Base-by-base conservation (phyloP, 2,113 vertebrate genomes). In the Austrofundulus limnaeus region DNA sequence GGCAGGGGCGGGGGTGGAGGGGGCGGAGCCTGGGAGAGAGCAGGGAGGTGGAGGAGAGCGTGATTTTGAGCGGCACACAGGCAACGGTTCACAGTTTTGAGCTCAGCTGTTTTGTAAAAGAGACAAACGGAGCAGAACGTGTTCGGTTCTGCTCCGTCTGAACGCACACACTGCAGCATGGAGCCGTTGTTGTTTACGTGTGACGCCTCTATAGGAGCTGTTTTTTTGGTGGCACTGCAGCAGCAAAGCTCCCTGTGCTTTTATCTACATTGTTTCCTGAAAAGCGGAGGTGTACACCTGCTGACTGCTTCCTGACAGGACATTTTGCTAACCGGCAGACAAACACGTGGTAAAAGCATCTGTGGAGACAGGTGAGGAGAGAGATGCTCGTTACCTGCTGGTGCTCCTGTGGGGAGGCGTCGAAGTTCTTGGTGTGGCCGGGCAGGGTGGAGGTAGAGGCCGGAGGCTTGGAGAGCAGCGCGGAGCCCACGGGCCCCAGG, bases 1-100 rank as follows among this genome's bases (percentile, higher is more conserved):
- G 92, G 92, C 59, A 90, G 76, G 2, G 92, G 92, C 12, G 92
- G 92, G 45, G 88, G 88, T 0, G 92, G 92, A 7, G 92, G 91
- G 0, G 92, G 92, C 4, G 75, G 87, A 55, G 81, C 88, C 86
- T 88, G 74, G 15, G 17, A 63, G 17, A 63, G 52, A 76, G 16
- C 6, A 45, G 11, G 21, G 31, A 20, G 17, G 17, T 5, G 17
- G n/a, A 34, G 11, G 13, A 46, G 8, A 34, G 6, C 31, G 10
- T 34, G 31, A 2, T 34, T 34, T 34, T 34, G 6, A n/a, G 12
- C 2, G 1, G 13, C 1, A 9, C 11, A n/a, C n/a, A n/a, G n/a
- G n/a, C n/a, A 52, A 3, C 25, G 34, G 25, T 17, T n/a, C 50
- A n/a, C 9, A 12, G n/a, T n/a, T 34, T 34, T 1, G 31, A 34